phyloP scores from a whole-genome alignment of 2,797 vertebrate species.

The Crypturellus tataupa region DNA sequence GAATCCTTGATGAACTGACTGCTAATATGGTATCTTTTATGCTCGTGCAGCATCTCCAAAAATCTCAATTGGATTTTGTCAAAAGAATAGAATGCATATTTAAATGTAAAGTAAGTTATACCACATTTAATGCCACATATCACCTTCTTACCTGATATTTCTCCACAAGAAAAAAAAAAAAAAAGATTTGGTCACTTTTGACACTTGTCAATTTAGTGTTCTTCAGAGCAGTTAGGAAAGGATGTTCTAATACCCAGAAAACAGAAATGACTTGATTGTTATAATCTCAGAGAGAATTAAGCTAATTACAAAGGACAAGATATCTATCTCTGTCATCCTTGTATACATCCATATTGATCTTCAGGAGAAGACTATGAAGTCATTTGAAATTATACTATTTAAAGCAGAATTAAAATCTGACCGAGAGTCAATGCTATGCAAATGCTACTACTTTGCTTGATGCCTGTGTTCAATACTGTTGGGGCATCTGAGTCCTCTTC shows the following conservation, averaged over 20 bases:
- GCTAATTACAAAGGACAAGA: background rate
- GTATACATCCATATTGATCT: background rate
- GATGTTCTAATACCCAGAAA: background rate
- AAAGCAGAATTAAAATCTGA: background rate
- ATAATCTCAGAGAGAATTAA: background rate
- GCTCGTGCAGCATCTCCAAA: background rate
- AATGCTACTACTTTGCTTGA: background rate
- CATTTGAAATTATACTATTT: background rate
- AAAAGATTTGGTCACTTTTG: too few relatives aligned
- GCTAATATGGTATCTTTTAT: background rate
- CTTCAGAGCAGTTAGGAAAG: background rate
- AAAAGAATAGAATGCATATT: background rate
- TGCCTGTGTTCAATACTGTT: background rate
- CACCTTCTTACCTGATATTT: background rate
- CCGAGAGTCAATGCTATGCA: background rate
- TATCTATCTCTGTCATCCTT: background rate
- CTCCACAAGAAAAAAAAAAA: background rate
- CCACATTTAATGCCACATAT: background rate
- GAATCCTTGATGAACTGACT: background rate
- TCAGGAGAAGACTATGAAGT: background rate
- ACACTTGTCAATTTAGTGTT: background rate
- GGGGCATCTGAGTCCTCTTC: rapidly evolving
- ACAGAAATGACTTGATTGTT: background rate
- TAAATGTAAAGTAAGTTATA: background rate
- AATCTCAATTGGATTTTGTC: rapidly evolving